Evolutionary conservation across 1,140 invertebrate genomes (phyloP), one percentile per base, ranked within the genome.

Genomic region (Microplitis mediator): DNA sequence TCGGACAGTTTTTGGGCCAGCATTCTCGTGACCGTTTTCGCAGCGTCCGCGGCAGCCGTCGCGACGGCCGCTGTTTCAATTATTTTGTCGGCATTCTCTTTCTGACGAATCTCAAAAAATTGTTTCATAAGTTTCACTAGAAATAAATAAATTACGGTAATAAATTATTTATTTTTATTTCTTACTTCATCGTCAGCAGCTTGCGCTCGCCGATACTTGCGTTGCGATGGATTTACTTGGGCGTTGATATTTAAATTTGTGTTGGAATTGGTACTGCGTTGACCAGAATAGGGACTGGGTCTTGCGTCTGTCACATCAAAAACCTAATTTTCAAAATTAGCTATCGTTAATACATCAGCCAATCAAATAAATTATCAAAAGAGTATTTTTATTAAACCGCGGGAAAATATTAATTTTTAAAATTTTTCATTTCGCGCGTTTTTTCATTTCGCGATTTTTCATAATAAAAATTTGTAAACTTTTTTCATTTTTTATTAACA

Each of bases 1-100:
- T 67, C 71, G n/a, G 63, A 67, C 13, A 72, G 35, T 13, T 67
- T 34, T 0, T 61, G 31, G 3, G 54, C 56, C 9, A 67, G 4
- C 3, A 52, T 13, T 16, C 35, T 50, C 4, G 71, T 67, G 2
- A 52, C 58, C 3, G 34, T 13, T 23, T 63, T 39, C 6, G 54
- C 56, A 23, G 71, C 71, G 13, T 72, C 63, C 3, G 71, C 71
- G 60, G 71, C 71, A 11, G 64, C 71, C 5, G 64, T 23, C 2
- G 63, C 71, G 23, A 67, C 16, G 14, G 31, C 50, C 4, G 50
- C 50, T 32, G 50, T 39, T 39, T 71, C 36, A 2, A 67, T 11
- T 52, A 52, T 34, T 52, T 67, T 67, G 5, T 54, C 65, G 3
- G 39, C 39, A 32, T 11, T n/a, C 8, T 54, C 13, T 64, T 56